Evolutionary conservation across 2,888 invertebrate species (phyloP), one percentile per base, ranked within the genome.

Genomic region (Athalia cordata): DNA sequence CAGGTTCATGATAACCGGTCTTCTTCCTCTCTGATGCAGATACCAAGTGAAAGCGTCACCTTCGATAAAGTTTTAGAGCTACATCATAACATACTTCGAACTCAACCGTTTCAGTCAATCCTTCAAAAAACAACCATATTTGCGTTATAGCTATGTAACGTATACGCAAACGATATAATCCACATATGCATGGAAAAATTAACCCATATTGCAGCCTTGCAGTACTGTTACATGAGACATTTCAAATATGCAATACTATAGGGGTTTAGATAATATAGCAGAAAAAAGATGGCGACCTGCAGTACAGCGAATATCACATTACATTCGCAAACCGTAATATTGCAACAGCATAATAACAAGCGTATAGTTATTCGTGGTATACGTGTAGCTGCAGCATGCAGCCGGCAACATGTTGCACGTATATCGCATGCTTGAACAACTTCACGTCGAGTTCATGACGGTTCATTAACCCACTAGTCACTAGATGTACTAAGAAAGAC

Each of bases 381-480:
- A 29, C 29, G 29, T 29, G 29, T 29, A 29, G 29, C 29, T 29
- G 29, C 0, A 29, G 29, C 29, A 29, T 29, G 29, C 29, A 29
- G 29, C 29, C 29, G 29, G 29, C 29, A 29, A 29, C 29, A 29
- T 29, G 29, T 29, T 29, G 29, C 29, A 2, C 55, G 11, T 5
- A 13, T 43, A 15, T 68, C n/a, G 70, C 70, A 57, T 13, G 72
- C 59, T 8, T 72, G 72, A 72, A 72, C 72, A 47, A 13, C 13
- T 43, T 7, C 4, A 13, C 9, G 55, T 55, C 59, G 76, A 81
- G 83, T 83, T 82, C 81, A 82, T 66, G 13, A 55, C 47, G 72
- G 82, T 82, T 78, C 82, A 79, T 84, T 82, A 68, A 84, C 83
- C 83, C 81, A 78, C 11, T 72, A 81, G 67, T 83, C 81, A 78